phyloP scores from a whole-genome alignment of 2,113 vertebrate species.

The Morone chrysops region DNA sequence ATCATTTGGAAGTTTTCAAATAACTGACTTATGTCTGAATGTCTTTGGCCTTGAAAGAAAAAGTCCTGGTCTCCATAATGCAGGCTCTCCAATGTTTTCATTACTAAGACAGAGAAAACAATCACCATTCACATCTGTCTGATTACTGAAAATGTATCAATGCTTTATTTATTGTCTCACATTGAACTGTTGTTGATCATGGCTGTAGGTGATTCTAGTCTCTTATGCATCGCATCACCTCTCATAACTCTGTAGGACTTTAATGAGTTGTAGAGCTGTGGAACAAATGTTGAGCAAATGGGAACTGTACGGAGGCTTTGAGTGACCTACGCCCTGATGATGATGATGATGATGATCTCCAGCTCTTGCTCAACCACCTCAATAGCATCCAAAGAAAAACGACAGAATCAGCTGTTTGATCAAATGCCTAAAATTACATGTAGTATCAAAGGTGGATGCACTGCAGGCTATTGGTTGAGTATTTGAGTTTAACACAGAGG shows the following conservation, averaged over 20 bases:
- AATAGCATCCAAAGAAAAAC: not conserved
- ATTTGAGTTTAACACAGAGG: not conserved
- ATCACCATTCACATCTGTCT: constrained; percentile 59
- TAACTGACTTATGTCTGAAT: not conserved
- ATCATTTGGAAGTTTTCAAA: not conserved
- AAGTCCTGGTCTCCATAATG: not conserved
- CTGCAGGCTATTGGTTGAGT: not conserved
- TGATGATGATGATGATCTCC: not conserved
- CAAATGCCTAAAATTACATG: not conserved
- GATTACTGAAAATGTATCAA: constrained; percentile 67
- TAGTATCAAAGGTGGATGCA: not conserved
- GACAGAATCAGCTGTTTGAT: not conserved
- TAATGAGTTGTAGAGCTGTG: not conserved
- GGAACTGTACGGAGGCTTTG: constrained; percentile 45
- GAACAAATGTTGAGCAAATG: constrained; percentile 60
- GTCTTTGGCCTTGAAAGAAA: not conserved
- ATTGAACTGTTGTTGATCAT: constrained; percentile 41
- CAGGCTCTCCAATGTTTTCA: not conserved
- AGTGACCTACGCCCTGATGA: not conserved
- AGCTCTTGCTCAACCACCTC: not conserved
- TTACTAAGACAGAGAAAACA: constrained; percentile 30
- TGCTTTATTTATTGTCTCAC: constrained; percentile 68
- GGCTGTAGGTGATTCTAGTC: constrained; percentile 33
- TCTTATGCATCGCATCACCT: constrained; percentile 24
- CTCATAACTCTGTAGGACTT: constrained; percentile 13